A percentile compares a stretch with the other conserved stretches of the same genome.
phyloP scores from a whole-genome alignment of 2,888 invertebrate species.

The Teleogryllus oceanicus region DNA sequence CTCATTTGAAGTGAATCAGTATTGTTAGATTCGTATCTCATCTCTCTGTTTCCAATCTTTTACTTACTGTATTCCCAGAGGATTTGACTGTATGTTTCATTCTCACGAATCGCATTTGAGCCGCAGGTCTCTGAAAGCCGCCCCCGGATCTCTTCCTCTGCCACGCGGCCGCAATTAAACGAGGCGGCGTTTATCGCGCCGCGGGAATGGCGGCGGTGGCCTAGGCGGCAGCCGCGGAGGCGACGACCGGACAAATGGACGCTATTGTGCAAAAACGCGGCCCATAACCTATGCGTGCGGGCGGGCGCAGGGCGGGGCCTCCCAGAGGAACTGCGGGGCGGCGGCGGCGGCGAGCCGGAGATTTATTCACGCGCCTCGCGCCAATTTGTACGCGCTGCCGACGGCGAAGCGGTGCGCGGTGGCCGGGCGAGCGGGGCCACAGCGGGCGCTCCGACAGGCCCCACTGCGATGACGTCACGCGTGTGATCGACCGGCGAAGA shows the following conservation, averaged over 20 bases:
- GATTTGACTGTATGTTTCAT: too few species aligned
- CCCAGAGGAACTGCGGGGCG: neutral
- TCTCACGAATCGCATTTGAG: too few species aligned
- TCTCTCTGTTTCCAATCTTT: too few species aligned
- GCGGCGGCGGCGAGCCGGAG: neutral
- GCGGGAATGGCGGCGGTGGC: neutral
- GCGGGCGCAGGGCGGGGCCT: neutral
- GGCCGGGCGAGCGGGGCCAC: neutral
- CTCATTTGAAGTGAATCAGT: too few species aligned
- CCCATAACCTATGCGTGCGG: neutral
- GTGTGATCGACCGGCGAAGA: too few species aligned
- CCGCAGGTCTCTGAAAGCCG: too few species aligned
- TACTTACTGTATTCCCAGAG: too few species aligned
- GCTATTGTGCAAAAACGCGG: slow-evolving; percentile 6
- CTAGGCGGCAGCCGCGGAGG: neutral
- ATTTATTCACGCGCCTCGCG: neutral
- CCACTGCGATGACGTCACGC: too few species aligned
- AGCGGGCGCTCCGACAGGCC: neutral
- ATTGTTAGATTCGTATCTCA: too few species aligned
- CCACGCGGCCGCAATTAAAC: neutral
- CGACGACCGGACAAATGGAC: neutral
- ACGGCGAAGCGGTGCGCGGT: neutral
- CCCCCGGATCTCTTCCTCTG: neutral
- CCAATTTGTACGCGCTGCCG: slow-evolving; percentile 1
- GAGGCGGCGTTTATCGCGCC: neutral